Evolutionary conservation across 1,140 invertebrate species (phyloP).

Genomic region (Pygmarrhopalites habei): DNA sequence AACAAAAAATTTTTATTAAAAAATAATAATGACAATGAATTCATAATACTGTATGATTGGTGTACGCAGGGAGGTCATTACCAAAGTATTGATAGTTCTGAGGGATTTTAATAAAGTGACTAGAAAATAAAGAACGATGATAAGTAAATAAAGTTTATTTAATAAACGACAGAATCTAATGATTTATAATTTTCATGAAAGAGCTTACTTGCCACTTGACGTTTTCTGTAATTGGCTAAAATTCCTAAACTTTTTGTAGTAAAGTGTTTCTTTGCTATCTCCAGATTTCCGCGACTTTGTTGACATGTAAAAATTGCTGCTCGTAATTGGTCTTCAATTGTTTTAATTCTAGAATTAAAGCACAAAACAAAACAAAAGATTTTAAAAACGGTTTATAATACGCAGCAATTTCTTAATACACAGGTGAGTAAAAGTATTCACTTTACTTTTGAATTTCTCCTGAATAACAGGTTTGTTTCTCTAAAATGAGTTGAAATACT

Average conservation of each 20-base stretch:
- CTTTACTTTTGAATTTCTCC: slow-evolving; percentile 64
- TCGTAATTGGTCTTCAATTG: slow-evolving; percentile 65
- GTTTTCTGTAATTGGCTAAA: slow-evolving; percentile 75
- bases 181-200: too few relatives aligned
- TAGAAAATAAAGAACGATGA: too few relatives aligned
- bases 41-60: too few relatives aligned
- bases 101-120: slow-evolving; percentile 68
- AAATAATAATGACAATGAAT: too few relatives aligned
- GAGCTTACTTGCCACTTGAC: slow-evolving; percentile 72
- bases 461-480: slow-evolving; percentile 77
- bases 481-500: slow-evolving; percentile 79
- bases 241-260: slow-evolving; percentile 77
- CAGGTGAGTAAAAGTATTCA: neutral
- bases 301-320: slow-evolving; percentile 62
- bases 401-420: neutral
- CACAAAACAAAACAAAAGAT: slow-evolving; percentile 6
- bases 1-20: too few relatives aligned
- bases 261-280: slow-evolving; percentile 67
- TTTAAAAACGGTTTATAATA: slow-evolving; percentile 16
- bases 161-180: too few relatives aligned
- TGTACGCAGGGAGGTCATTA: too few relatives aligned
- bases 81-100: slow-evolving; percentile 71
- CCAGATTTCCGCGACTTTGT: slow-evolving; percentile 61
- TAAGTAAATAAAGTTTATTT: too few relatives aligned
- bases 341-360: slow-evolving; percentile 55